Base-by-base conservation (phyloP, 2,113 vertebrate genomes). In the Channa maculata region DNA sequence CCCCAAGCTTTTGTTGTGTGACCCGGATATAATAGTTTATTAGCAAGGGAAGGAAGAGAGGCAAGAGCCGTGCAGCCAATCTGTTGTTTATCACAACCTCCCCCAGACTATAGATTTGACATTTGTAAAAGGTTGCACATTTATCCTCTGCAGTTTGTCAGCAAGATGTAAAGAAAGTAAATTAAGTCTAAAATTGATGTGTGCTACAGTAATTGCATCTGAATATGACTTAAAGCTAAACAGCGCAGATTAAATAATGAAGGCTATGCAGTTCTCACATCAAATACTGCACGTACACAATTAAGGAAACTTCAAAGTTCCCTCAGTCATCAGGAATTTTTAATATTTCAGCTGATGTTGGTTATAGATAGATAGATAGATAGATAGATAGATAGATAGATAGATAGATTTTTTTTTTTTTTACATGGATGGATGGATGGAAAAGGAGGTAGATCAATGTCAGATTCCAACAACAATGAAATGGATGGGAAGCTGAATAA, bases 21-120 rank as follows among this genome's bases (percentile, higher is more conserved):
- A 71, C 72, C 67, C n/a, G 44, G 74, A 76, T 59, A 13, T 61
- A 60, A 77, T 61, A 34, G 66, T 44, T 39, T 41, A 37, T 77
- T 45, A 43, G n/a, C 48, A 9, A 36, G 24, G 72, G 63, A 77
- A 84, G 86, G 76, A 88, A 87, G 51, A 44, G 66, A 5, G 71
- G 37, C 50, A 38, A 24, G 55, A 34, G 52, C 61, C 72, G 33
- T 4, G 34, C 8, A 4, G 6, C 36, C 33, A 58, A 24, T 62
- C 36, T 77, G 65, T 33, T 68, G 50, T 72, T 77, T 62, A 41
- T 12, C 45, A 37, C 65, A 41, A 37, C 4, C 5, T 49, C 33
- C 11, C 5, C 48, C 8, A 14, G 8, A 8, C 5, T 53, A 67
- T 45, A 61, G 14, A 66, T 39, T 34, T 65, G 41, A 70, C n/a